Evolutionary conservation across 2,888 invertebrate species (phyloP).

Genomic region (Drosophila pegasa): DNA sequence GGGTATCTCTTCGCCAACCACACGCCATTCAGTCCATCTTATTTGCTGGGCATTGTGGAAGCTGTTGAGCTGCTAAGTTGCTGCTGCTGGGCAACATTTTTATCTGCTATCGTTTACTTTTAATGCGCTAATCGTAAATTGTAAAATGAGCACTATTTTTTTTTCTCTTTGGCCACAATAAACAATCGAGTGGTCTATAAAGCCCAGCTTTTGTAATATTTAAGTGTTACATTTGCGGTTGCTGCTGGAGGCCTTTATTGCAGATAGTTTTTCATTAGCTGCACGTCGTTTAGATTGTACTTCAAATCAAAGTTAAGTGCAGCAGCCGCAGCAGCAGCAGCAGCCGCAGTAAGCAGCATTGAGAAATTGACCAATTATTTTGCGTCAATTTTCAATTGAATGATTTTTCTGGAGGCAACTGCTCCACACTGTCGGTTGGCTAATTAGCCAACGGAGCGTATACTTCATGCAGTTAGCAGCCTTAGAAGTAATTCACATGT

Average conservation of each 20-base stretch:
- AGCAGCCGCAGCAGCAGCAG: conserved; percentile 34
- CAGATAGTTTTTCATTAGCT: conserved; percentile 50
- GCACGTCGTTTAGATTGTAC: conserved; percentile 59
- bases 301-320: conserved; percentile 79
- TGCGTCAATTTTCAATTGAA: conserved; percentile 68
- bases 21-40: no score
- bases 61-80: conserved; percentile 32
- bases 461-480: conserved; percentile 25
- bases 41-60: conserved; percentile 21
- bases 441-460: conserved; percentile 73
- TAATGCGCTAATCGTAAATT: conserved; percentile 76
- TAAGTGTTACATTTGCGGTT: conserved; percentile 63
- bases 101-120: conserved; percentile 67
- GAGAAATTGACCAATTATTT: conserved; percentile 69
- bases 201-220: conserved; percentile 70
- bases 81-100: conserved; percentile 47
- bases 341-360: conserved; percentile 35
- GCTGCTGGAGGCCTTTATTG: conserved; percentile 51
- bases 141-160: conserved; percentile 48
- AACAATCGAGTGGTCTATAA: conserved; percentile 43
- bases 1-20: background rate
- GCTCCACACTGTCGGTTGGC: conserved; percentile 31
- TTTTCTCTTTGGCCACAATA: conserved; percentile 32
- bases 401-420: conserved; percentile 42
- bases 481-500: conserved; percentile 38